phyloP scores from a whole-genome alignment of 2,113 vertebrate species.

The Atlantisia rogersi region DNA sequence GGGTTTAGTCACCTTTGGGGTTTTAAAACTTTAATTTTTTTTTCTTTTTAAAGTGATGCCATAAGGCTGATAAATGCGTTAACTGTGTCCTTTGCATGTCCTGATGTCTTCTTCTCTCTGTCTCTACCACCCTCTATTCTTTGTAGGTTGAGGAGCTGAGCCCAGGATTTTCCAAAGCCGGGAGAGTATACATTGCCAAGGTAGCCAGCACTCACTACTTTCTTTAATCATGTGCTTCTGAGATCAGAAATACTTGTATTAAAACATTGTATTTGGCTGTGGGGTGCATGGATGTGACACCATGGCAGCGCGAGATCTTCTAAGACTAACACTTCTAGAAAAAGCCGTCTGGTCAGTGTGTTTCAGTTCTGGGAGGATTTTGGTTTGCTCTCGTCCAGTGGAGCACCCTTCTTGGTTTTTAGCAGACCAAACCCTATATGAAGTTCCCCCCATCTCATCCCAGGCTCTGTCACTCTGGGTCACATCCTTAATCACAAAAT shows the following conservation, averaged over 20 bases:
- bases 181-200: constrained; percentile 91
- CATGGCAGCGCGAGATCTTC: too few species aligned
- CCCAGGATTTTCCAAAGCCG: constrained; percentile 88
- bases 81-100: background rate
- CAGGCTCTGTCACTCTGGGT: background rate
- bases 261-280: background rate
- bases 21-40: background rate
- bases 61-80: background rate
- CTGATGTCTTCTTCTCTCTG: background rate
- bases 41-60: background rate
- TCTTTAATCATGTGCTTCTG: background rate
- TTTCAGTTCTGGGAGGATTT: background rate
- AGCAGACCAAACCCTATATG: background rate
- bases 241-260: background rate
- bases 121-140: background rate
- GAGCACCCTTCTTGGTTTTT: background rate
- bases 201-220: constrained; percentile 44
- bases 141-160: constrained; percentile 86
- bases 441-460: background rate
- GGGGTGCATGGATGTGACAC: fast-evolving
- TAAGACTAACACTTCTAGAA: background rate
- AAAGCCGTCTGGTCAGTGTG: background rate
- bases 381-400: background rate
- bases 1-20: too few species aligned
- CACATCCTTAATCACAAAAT: background rate